phyloP scores from a whole-genome alignment of 2,888 invertebrate species.

The Chrysopilus asiliformis region DNA sequence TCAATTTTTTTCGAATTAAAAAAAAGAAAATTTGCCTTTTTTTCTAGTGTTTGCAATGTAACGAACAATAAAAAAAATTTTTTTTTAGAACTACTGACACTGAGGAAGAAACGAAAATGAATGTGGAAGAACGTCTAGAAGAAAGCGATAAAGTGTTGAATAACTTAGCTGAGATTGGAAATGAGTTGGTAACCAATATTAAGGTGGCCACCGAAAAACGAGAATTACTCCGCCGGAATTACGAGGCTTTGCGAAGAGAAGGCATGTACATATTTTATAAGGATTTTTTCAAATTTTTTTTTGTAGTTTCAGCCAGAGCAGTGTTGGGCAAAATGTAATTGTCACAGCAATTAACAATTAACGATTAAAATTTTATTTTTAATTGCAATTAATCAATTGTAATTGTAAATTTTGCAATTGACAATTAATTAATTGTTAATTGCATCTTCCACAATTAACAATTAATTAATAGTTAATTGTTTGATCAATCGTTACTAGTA shows the following conservation, averaged over 20 bases:
- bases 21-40: background rate
- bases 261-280: constrained; percentile 15
- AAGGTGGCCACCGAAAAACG: constrained; percentile 62
- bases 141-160: constrained; percentile 49
- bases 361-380: too few species aligned
- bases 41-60: background rate
- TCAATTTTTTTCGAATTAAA: too few species aligned
- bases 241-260: constrained; percentile 36
- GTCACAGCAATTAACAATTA: too few species aligned
- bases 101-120: constrained; percentile 39
- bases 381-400: too few species aligned
- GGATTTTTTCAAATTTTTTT: too few species aligned
- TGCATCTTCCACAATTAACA: too few species aligned
- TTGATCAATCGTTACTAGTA: too few species aligned
- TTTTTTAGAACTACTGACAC: constrained; percentile 15
- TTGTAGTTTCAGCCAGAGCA: too few species aligned
- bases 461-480: too few species aligned
- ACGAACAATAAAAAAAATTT: background rate
- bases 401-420: too few species aligned
- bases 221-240: constrained; percentile 46
- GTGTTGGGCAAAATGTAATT: too few species aligned
- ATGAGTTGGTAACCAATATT: constrained; percentile 63
- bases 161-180: constrained; percentile 50
- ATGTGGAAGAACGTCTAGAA: constrained; percentile 50
- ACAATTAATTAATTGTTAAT: too few species aligned